These are phyloP conservation scores for Tortrix viridana DNA, from an alignment of 2,888 invertebrate genomes.

Conservation along the genomic window DNA sequence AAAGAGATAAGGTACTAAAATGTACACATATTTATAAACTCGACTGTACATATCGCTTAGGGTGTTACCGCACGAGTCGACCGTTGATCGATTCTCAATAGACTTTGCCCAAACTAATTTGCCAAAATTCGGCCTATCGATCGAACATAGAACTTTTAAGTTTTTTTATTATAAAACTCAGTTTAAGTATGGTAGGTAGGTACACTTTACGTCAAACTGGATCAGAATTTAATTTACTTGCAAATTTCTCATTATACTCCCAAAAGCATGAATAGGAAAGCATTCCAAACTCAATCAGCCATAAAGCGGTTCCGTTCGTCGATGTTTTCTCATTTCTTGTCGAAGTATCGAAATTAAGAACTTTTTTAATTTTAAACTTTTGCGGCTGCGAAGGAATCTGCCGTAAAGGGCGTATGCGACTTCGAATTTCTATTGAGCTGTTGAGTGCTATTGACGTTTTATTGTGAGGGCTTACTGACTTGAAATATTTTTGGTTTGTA, in stretches of 20 bases:
- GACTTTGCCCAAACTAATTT: too few relatives aligned
- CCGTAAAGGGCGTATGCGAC: not conserved
- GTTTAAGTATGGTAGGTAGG: too few relatives aligned
- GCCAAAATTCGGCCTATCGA: too few relatives aligned
- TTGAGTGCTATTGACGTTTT: too few relatives aligned
- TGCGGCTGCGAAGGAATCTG: conserved; percentile 35
- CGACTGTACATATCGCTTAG: too few relatives aligned
- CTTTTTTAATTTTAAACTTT: conserved; percentile 58
- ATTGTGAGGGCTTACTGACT: too few relatives aligned
- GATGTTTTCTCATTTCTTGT: conserved; percentile 26
- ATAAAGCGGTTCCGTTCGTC: conserved; percentile 13
- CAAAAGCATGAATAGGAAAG: conserved; percentile 17
- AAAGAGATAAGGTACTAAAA: too few relatives aligned
- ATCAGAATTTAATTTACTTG: conserved; percentile 23
- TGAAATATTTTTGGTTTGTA: too few relatives aligned
- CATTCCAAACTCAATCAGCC: conserved; percentile 21
- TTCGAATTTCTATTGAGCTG: not conserved
- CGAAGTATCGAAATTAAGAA: conserved; percentile 44
- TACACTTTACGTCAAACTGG: not conserved
- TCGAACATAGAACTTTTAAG: not conserved
- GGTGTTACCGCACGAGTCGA: too few relatives aligned
- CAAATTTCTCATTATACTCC: conserved; percentile 32
- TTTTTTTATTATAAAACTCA: too few relatives aligned
- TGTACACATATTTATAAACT: too few relatives aligned
- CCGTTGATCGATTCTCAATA: too few relatives aligned